phyloP scores from a whole-genome alignment of 2,888 invertebrate genomes.

The Venustoraphidia nigricollis region DNA sequence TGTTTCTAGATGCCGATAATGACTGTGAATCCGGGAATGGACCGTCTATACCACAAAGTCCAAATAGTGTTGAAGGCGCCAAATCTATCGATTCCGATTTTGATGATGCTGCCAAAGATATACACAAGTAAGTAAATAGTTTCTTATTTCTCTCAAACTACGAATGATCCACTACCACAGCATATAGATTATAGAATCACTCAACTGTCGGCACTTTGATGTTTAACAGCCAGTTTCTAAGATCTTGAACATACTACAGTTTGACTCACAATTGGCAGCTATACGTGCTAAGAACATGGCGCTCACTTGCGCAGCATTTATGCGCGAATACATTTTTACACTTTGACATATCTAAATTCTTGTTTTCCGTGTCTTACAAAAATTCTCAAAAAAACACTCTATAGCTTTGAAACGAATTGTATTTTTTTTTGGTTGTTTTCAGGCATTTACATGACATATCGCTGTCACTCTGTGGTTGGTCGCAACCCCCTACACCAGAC shows the following conservation, averaged over 20 bases:
- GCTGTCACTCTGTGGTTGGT: slow-evolving; percentile 63
- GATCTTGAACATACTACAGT: too few species aligned
- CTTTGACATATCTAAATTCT: neutral
- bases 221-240: too few species aligned
- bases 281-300: too few species aligned
- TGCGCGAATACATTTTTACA: neutral
- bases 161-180: too few species aligned
- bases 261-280: too few species aligned
- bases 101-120: slow-evolving; percentile 43
- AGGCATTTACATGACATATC: slow-evolving; percentile 44
- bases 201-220: too few species aligned
- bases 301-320: too few species aligned
- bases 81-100: slow-evolving; percentile 72
- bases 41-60: slow-evolving; percentile 86
- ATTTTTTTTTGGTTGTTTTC: slow-evolving; percentile 3
- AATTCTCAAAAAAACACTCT: slow-evolving; percentile 19
- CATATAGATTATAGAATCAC: too few species aligned
- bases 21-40: slow-evolving; percentile 96
- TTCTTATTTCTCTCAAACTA: slow-evolving; percentile 2
- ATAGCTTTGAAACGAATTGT: neutral
- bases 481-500: slow-evolving; percentile 31
- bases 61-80: slow-evolving; percentile 73
- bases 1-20: slow-evolving; percentile 46
- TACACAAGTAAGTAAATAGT: slow-evolving; percentile 17
- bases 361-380: too few species aligned